These are phyloP conservation scores for Australoheros facetus DNA, from an alignment of 2,797 vertebrate genomes.

Conservation along the genomic window DNA sequence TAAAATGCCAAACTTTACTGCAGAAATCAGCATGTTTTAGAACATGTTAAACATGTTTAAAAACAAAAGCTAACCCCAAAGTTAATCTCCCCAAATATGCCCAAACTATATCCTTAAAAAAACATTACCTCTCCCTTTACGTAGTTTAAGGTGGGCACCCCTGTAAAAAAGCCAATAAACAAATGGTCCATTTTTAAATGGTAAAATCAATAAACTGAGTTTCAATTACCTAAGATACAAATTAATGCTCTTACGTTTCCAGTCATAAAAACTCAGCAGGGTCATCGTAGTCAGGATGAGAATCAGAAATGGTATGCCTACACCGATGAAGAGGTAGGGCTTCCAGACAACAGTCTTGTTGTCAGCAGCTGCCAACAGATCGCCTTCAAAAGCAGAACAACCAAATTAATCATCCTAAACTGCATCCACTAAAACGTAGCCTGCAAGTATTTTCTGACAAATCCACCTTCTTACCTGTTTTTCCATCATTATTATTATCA, in stretches of 20 bases:
- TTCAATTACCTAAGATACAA: neutral
- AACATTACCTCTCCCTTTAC: constrained; percentile 39
- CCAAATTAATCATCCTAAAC: neutral
- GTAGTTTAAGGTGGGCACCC: neutral
- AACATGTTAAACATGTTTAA: no score
- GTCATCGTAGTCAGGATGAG: neutral
- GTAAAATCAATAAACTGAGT: neutral
- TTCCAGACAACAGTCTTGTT: neutral
- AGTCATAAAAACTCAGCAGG: neutral
- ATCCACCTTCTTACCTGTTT: constrained; percentile 13
- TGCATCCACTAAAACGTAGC: neutral
- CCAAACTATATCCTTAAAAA: neutral
- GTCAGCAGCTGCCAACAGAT: fast-evolving
- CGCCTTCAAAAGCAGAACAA: neutral
- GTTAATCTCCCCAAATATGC: neutral
- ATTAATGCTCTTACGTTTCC: constrained; percentile 40
- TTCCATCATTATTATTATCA: neutral
- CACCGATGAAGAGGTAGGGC: constrained; percentile 48
- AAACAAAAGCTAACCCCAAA: no score
- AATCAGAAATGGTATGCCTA: constrained; percentile 31
- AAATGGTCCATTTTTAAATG: neutral
- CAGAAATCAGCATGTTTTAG: no score
- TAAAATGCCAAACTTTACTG: no score
- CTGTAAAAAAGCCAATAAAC: constrained; percentile 18
- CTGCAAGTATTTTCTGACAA: neutral